Evolutionary conservation across 2,113 vertebrate species (phyloP).

Genomic region (Eublepharis macularius): DNA sequence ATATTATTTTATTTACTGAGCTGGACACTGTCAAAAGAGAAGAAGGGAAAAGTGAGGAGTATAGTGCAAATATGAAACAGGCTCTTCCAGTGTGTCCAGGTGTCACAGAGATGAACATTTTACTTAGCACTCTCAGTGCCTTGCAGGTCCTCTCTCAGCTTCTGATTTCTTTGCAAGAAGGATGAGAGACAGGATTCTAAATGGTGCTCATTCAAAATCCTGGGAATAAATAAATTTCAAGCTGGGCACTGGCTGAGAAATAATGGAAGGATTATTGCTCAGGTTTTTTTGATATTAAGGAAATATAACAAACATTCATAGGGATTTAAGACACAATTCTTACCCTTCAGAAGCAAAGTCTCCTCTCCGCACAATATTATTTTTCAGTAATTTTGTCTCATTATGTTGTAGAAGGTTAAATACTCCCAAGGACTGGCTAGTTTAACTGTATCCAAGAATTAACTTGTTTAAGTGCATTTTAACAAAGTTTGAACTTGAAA

Average conservation of each 20-base stretch:
- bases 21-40: neutral
- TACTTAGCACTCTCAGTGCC: neutral
- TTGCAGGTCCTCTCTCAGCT: neutral
- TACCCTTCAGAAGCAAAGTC: neutral
- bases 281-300: neutral
- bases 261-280: neutral
- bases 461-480: neutral
- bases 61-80: neutral
- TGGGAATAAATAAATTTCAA: conserved; percentile 5
- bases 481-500: neutral
- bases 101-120: neutral
- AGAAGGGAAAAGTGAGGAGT: neutral
- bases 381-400: neutral
- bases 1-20: neutral
- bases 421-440: neutral
- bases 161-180: neutral
- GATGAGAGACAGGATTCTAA: neutral
- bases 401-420: neutral
- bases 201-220: neutral
- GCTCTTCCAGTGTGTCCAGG: neutral
- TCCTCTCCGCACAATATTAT: neutral
- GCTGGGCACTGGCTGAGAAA: neutral
- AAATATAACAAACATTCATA: neutral
- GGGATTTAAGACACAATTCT: neutral
- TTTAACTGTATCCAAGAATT: neutral